Base-by-base conservation (phyloP, 2,888 invertebrate species). In the Xylota segnis region DNA sequence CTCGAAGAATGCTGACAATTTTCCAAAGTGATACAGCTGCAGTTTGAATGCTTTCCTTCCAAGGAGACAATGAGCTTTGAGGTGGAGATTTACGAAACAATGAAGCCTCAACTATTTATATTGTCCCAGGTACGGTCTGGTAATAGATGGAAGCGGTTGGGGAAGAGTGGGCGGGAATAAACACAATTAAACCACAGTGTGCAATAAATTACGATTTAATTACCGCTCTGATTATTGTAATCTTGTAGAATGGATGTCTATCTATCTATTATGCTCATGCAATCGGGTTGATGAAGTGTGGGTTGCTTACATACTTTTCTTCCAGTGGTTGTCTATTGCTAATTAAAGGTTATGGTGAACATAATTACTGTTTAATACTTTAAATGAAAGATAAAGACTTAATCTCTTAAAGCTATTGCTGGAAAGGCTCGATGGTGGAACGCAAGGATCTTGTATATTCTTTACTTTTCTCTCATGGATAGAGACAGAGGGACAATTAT, bases 151-250 rank as follows among this genome's bases (percentile, higher is more conserved):
- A 29, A 34, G 45, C 5, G 14, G 14, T 10, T 5, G 37, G 1
- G 9, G 16, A 7, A 45, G 16, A 1, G 6, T 5, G n/a, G 5
- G 9, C 34, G 34, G 9, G 14, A 14, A 10, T 32, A 43, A 16
- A 54, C 58, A 50, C 76, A 71, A 71, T 61, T 63, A 63, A 71
- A 61, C 71, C 63, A 54, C 61, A 34, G 12, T 34, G 10, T 47
- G 56, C 50, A 27, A 71, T 78, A 71, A 78, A 78, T 78, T 71
- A 78, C 71, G 34, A 68, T 68, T 77, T 77, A 78, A 78, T 78
- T 71, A 71, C 56, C 16, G 23, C 56, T 50, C 56, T 50, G 78
- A 71, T 65, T 56, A 78, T 65, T 71, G 63, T 63, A 71, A 71
- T 71, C 63, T 65, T 58, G 34, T 27, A n/a, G 32, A 56, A 78